These are phyloP conservation scores for Haliclona indistincta DNA, from an alignment of 37 sponge, comb jelly and placozoan species.

Conservation along the genomic window DNA sequence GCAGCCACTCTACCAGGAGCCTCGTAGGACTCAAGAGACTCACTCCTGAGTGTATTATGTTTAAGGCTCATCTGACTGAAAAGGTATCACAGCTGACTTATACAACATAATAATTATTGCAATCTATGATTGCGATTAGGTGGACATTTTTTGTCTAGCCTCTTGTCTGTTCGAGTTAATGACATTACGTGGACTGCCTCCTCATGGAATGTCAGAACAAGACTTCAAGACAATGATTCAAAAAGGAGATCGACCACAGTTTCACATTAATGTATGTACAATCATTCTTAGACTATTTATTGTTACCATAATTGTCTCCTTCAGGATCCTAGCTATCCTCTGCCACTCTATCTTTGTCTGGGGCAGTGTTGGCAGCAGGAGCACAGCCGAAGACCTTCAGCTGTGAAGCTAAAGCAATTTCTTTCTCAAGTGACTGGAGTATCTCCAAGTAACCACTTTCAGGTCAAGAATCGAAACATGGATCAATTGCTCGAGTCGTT, in stretches of 20 bases:
- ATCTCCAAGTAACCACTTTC: neutral
- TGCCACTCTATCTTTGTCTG: constrained; percentile 40
- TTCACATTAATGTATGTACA: constrained; percentile 27
- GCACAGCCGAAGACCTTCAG: constrained; percentile 46
- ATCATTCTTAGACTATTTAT: neutral
- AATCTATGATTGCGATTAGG: constrained; percentile 12
- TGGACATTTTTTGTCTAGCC: constrained; percentile 59
- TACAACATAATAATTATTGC: neutral
- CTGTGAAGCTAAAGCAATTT: constrained; percentile 11
- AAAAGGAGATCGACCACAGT: constrained; percentile 35
- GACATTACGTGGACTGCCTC: constrained; percentile 37
- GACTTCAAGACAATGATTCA: constrained; percentile 43
- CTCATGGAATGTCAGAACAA: constrained; percentile 5
- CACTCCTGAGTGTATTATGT: constrained; percentile 42
- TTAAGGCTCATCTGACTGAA: constrained; percentile 40
- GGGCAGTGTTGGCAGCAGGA: constrained; percentile 73
- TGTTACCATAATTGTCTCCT: neutral
- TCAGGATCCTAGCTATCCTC: constrained; percentile 53
- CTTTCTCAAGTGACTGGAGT: constrained; percentile 19
- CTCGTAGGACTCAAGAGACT: constrained; percentile 20
- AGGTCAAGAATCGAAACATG: neutral
- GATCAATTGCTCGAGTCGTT: neutral
- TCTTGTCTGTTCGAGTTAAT: constrained; percentile 59
- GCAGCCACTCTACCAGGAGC: neutral
- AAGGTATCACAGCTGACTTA: constrained; percentile 25